Base-by-base conservation (phyloP, 2,113 vertebrate genomes). In the Athene cunicularia region DNA sequence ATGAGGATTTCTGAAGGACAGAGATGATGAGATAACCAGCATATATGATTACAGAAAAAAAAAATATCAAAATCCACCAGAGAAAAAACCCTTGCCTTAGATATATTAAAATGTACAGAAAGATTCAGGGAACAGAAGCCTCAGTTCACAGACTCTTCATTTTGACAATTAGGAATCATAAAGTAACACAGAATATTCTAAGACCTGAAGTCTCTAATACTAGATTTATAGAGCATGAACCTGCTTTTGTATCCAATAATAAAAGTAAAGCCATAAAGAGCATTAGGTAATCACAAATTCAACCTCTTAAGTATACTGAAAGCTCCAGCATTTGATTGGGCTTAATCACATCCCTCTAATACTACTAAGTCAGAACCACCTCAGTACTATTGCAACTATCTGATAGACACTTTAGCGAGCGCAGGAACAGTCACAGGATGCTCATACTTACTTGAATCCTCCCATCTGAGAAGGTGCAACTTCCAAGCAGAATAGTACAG, bases 401-500 rank as follows among this genome's bases (percentile, higher is more conserved):
- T 53, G 41, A 83, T 43, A 91, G 35, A 26, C 12, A 14, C 59
- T 77, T 58, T 14, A 21, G 49, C 30, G 14, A 89, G n/a, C 26
- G 32, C 70, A 62, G 37, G 37, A 56, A 35, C 60, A 73, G 52
- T 39, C 47, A 53, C 49, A n/a, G 1, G 0, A 6, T 27, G 50
- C 33, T 82, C 26, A 47, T 95, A 99, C 99, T 99, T 99, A 99
- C 99, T 99, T 96, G 99, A 97, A 96, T 99, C 99, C 97, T 99
- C 99, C 99, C 99, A 99, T 60, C 98, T 98, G 93, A 98, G 98
- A 74, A 99, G 98, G 96, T 99, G 99, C 56, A 99, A 98, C 98
- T 99, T 99, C 98, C 99, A 98, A 6, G 99, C 99, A 43, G 99
- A 99, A 92, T 99, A 99, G 98, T 99, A 99, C 88, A 99, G 98